Evolutionary conservation across 2,797 vertebrate genomes (phyloP).

Genomic region (Pseudochirops cupreus): DNA sequence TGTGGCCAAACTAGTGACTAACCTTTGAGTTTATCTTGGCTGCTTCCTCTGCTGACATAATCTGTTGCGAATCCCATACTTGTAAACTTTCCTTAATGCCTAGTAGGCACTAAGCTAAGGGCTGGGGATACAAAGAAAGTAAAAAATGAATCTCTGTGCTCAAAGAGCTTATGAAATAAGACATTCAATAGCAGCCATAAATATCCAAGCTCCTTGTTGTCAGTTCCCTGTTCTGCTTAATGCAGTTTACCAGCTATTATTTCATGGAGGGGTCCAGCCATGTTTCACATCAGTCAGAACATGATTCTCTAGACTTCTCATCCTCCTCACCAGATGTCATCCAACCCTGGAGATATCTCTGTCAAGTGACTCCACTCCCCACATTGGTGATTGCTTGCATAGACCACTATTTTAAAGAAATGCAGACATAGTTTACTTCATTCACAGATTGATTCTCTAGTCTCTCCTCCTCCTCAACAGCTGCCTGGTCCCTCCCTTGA

Average conservation of each 20-base stretch:
- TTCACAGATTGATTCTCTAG: neutral
- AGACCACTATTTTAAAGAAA: neutral
- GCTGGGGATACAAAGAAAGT: neutral
- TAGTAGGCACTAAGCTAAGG: neutral
- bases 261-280: neutral
- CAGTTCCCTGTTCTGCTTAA: neutral
- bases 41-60: neutral
- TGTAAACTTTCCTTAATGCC: neutral
- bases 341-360: neutral
- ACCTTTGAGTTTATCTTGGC: neutral
- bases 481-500: neutral
- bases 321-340: neutral
- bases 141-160: neutral
- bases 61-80: neutral
- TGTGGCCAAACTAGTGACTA: neutral
- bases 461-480: neutral
- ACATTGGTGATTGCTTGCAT: neutral
- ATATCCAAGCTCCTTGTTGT: neutral
- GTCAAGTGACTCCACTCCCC: neutral
- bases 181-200: neutral
- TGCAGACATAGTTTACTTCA: neutral
- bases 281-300: neutral
- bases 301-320: neutral
- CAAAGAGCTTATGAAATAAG: neutral
- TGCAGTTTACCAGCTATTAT: neutral